These are phyloP conservation scores for Equus przewalskii DNA, from an alignment of 2,113 vertebrate species.

Conservation along the genomic window DNA sequence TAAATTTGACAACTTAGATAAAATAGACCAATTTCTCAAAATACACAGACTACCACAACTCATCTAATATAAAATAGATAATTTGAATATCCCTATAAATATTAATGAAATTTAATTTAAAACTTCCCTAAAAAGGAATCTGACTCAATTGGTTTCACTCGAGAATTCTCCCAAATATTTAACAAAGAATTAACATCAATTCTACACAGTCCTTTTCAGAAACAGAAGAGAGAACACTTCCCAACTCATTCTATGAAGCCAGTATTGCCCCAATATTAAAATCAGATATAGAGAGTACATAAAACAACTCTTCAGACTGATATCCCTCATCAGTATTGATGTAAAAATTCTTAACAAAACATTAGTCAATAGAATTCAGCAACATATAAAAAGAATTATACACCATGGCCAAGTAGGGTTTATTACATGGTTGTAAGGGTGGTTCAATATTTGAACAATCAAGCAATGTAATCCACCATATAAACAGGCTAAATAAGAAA, in stretches of 20 bases:
- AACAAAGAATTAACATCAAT: background rate
- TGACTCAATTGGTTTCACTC: background rate
- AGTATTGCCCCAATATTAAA: background rate
- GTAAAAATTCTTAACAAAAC: background rate
- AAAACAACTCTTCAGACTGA: background rate
- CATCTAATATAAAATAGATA: background rate
- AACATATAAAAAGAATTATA: background rate
- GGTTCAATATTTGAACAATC: background rate
- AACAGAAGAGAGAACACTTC: background rate
- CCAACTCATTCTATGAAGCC: background rate
- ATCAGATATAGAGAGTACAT: background rate
- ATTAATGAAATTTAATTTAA: background rate
- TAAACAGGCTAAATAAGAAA: conserved; percentile 30
- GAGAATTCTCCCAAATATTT: background rate
- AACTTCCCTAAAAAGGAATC: background rate
- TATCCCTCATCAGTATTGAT: background rate
- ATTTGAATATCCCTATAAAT: background rate
- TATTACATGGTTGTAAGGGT: background rate
- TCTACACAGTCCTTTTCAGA: background rate
- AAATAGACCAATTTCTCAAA: conserved; percentile 2
- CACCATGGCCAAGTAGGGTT: background rate
- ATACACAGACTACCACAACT: background rate
- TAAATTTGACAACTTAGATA: background rate
- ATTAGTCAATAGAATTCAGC: background rate
- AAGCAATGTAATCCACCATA: background rate